Evolutionary conservation across 2,888 invertebrate species (phyloP).

Genomic region (Flabesymbios commensalis): DNA sequence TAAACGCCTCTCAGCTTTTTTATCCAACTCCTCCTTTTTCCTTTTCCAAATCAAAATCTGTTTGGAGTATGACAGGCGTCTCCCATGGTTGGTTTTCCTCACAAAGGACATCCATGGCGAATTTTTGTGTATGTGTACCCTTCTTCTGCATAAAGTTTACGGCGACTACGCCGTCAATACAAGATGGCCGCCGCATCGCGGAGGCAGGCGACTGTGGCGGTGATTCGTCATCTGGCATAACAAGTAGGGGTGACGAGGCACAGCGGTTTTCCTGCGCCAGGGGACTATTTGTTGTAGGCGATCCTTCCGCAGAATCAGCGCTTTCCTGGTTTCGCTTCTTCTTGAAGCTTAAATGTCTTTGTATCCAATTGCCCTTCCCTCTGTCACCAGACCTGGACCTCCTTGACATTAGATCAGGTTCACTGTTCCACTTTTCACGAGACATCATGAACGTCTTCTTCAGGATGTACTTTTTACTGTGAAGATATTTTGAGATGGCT

Average conservation of each 20-base stretch:
- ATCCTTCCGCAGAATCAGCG: not conserved
- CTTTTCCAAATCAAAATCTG: not conserved
- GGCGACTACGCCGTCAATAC: slow-evolving; percentile 32
- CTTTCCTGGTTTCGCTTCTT: slow-evolving; percentile 11
- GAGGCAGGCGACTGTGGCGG: not conserved
- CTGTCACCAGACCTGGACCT: slow-evolving; percentile 4
- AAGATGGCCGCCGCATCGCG: slow-evolving; percentile 38
- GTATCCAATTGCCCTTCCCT: slow-evolving; percentile 28
- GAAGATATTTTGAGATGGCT: slow-evolving; percentile 70
- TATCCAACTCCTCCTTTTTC: no score
- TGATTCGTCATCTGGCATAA: not conserved
- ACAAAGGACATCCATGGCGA: not conserved
- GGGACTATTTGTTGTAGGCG: not conserved
- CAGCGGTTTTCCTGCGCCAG: slow-evolving; percentile 7
- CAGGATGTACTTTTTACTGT: slow-evolving; percentile 50
- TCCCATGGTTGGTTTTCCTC: not conserved
- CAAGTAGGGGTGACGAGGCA: slow-evolving; percentile 19
- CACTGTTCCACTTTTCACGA: slow-evolving; percentile 66
- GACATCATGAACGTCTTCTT: slow-evolving; percentile 42
- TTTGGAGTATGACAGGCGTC: not conserved
- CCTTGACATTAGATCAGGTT: slow-evolving; percentile 60
- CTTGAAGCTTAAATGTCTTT: slow-evolving; percentile 35
- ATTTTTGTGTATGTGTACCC: no score
- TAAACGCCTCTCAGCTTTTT: no score
- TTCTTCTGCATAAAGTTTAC: slow-evolving; percentile 18